Conservation (phyloP, 2,888 invertebrate genomes). For the Stenodera caucasica region DNA sequence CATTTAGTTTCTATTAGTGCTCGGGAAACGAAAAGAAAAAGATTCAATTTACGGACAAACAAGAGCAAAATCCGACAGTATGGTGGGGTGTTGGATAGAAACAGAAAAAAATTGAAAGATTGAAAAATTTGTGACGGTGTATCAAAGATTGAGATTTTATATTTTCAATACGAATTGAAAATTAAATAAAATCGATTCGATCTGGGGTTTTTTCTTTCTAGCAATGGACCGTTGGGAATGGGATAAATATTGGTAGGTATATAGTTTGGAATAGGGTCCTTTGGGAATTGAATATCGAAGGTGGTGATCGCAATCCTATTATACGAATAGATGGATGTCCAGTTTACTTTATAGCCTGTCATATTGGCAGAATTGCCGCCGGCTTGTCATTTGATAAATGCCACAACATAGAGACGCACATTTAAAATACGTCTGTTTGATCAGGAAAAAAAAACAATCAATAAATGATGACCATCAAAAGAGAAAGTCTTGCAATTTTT, state of each 20-base stretch:
- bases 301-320: conserved; percentile 54
- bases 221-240: not conserved
- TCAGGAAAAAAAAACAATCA: not conserved
- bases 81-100: no score
- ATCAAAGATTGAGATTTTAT: conserved; percentile 6
- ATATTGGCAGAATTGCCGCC: conserved; percentile 52
- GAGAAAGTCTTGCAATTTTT: no score
- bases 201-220: not conserved
- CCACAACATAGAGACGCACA: not conserved
- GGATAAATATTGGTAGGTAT: conserved; percentile 6
- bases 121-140: not conserved
- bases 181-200: conserved; percentile 1
- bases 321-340: conserved; percentile 51
- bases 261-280: conserved; percentile 35
- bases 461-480: no score
- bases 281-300: conserved; percentile 49
- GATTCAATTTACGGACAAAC: not conserved
- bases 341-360: conserved; percentile 56
- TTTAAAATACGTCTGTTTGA: not conserved
- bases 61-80: no score
- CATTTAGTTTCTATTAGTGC: not conserved
- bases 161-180: conserved; percentile 4
- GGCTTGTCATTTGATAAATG: conserved; percentile 15
- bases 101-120: not conserved
- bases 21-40: not conserved